Evolutionary conservation across 2,888 invertebrate genomes (phyloP).

Genomic region (Ceraclea dissimilis): DNA sequence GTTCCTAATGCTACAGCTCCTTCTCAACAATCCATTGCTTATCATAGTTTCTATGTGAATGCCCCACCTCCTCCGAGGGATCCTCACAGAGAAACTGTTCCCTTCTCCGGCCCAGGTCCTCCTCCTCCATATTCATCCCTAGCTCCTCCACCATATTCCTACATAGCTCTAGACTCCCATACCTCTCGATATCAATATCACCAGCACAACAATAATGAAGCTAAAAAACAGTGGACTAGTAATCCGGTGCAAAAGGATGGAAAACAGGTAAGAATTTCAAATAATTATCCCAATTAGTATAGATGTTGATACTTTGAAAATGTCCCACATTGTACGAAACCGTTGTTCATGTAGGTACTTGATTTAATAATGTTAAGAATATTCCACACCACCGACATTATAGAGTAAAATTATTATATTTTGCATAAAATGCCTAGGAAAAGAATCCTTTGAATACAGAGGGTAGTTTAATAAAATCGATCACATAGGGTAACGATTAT

Average conservation of each 20-base stretch:
- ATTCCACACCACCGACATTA: too few relatives aligned
- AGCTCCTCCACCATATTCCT: slow-evolving; percentile 4
- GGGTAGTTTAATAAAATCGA: too few relatives aligned
- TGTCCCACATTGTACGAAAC: too few relatives aligned
- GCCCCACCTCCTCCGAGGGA: slow-evolving; percentile 5
- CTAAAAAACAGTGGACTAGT: slow-evolving; percentile 8
- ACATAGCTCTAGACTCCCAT: neutral
- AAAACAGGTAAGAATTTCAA: slow-evolving; percentile 7
- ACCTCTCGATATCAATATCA: neutral
- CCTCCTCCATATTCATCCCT: neutral
- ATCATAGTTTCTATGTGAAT: slow-evolving; percentile 1
- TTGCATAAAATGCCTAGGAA: too few relatives aligned
- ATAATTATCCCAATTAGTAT: too few relatives aligned
- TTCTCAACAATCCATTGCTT: neutral
- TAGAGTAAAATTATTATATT: too few relatives aligned
- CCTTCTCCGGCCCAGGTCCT: slow-evolving; percentile 10
- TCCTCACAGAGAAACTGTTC: slow-evolving; percentile 7
- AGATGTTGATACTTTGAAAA: too few relatives aligned
- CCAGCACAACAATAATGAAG: neutral
- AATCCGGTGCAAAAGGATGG: slow-evolving; percentile 3
- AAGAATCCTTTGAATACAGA: too few relatives aligned
- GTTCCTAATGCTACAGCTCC: neutral
- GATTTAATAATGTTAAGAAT: too few relatives aligned
- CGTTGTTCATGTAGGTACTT: too few relatives aligned
- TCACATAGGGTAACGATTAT: too few relatives aligned